Base-by-base conservation (phyloP, 2,888 invertebrate genomes). In the Heliconius aoede region DNA sequence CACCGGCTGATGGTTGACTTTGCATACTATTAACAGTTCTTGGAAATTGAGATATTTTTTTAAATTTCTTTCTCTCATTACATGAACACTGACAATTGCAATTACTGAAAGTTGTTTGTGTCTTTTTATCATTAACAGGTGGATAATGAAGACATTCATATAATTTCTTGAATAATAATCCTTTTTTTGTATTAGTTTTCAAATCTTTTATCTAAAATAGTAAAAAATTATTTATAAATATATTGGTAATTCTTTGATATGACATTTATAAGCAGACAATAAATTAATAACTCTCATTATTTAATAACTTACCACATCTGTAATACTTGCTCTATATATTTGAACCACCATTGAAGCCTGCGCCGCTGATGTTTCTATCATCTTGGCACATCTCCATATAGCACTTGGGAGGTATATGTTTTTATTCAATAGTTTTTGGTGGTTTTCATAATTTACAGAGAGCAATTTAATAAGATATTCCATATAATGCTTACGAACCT, bases 401-500 rank as follows among this genome's bases (percentile, higher is more conserved):
- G 91, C 93, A 86, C 92, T 92, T 0, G 94, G 94, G 60, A 94
- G 84, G 81, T 92, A 91, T 40, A 91, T 88, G 75, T 91, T 93
- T 78, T 93, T 93, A 73, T 91, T 90, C 0, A 89, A 76, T 18
- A 91, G 86, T 80, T 86, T 91, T 76, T 92, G 92, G 79, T 90
- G 89, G 1, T 86, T 90, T 83, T 93, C 92, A 84, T 94, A 94
- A 80, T 95, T 95, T 4, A 86, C 80, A 24, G 90, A 87, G 30
- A 95, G 83, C 40, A 94, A 82, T 85, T 91, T 91, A 65, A 92
- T 89, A 62, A 94, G 83, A 81, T 92, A 89, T 68, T 92, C 91
- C 90, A 94, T 90, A 80, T 95, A 95, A 84, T 92, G 90, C 84
- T 94, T 93, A 32, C 95, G 91, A 26, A 94, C 94, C 95, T 95